Evolutionary conservation across 92 coral and sea anemone species (phyloP), one percentile per base, ranked within the genome.

Genomic region (Parazoanthus swiftii): DNA sequence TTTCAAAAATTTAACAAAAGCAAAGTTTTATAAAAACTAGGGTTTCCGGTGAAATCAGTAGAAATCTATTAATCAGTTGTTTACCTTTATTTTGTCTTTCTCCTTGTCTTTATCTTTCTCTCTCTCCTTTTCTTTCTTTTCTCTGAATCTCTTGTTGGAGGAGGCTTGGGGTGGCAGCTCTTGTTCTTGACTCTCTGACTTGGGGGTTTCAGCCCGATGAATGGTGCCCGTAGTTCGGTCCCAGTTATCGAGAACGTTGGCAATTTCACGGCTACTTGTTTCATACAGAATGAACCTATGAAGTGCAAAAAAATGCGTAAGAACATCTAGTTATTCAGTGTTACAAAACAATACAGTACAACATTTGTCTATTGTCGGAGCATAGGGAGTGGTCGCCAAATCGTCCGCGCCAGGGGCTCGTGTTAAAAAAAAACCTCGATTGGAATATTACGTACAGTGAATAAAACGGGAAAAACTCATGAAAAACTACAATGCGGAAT

Each of bases 211-310:
- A 13, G 93, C 89, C 42, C 99, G 95, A 21, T 88, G 89, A 70
- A 95, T 89, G 15, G 90, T 93, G 2, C 99, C 99, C 11, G 97
- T 92, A 35, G 94, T 85, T 56, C 99, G 95, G 88, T 97, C 99
- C 99, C 99, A 97, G 93, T 89, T 91, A 81, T 97, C 97, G 43
- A 97, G 91, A 68, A 95, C 81, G 85, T 86, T 88, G 56, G 96
- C 98, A 29, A 97, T 91, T 67, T 97, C 99, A 75, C 99, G 99
- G 50, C 94, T 93, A 79, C 97, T 92, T 50, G 92, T 54, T 93
- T 97, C 99, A 74, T 94, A 97, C 66, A 88, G 71, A 35, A 67
- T 88, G 79, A 97, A 97, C 94, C 99, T 97, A 42, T 3, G 79
- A 79, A 63, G 21, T 63, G 70, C 25, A 63, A 63, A 25, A 29